Base-by-base conservation (phyloP, 2,888 invertebrate genomes). In the Tromatobia lineatoria region DNA sequence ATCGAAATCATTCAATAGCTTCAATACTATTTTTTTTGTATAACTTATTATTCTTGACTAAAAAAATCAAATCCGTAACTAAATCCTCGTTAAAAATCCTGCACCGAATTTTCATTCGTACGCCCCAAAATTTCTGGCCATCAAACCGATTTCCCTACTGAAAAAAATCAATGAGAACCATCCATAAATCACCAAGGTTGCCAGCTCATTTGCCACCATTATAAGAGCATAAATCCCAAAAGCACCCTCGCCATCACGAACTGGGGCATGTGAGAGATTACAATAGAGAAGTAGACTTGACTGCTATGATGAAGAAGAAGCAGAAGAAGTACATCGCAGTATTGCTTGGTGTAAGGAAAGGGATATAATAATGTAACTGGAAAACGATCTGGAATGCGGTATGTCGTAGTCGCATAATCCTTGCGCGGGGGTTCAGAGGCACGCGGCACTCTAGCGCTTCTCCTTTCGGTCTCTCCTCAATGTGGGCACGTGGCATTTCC, bases 401-500 rank as follows among this genome's bases (percentile, higher is more conserved):
- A 38, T 70, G 83, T 83, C 80, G 80, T 74, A 77, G 83, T 80
- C 73, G 80, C 74, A 83, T 83, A 83, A 83, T 83, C 77, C 73
- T 83, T 29, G 76, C 57, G 45, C 57, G 18, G 34, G 50, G 85
- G 85, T 86, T 82, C 86, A 80, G 87, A 88, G 86, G 64, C 64
- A 74, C 74, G 23, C 74, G 74, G 50, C 50, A 64, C 23, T 67
- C 45, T 61, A 47, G 59, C 59, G 57, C 47, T 61, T 61, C 34
- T 47, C 59, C 59, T n/a, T 25, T 34, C 38, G 38, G 38, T 64
- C 18, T 38, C 8, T 38, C 8, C 34, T 61, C 57, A 52, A 66
- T 88, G 77, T 85, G 67, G 89, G 90, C 91, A 91, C 91, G 90
- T 91, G 92, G 90, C 88, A 90, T 90, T 92, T 92, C 90, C 90